phyloP scores from a whole-genome alignment of 2,888 invertebrate genomes.

The Troides oblongomaculatus region DNA sequence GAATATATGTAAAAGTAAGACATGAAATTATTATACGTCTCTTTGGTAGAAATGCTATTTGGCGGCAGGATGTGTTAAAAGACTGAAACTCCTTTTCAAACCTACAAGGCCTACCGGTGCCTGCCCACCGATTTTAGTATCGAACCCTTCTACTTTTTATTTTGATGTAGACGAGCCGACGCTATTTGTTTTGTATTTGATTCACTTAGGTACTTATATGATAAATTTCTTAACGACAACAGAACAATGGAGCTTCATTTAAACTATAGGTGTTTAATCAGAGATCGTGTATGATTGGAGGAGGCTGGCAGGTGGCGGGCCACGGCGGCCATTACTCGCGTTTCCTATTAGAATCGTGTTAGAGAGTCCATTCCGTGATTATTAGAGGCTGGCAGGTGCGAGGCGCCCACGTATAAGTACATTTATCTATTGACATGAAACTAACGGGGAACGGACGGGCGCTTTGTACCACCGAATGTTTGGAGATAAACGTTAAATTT shows the following conservation, averaged over 20 bases:
- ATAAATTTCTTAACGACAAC: slow-evolving; percentile 25
- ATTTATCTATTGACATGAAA: slow-evolving; percentile 54
- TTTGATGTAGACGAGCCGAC: not conserved
- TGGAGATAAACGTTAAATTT: slow-evolving; percentile 14
- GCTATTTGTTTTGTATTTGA: slow-evolving; percentile 13
- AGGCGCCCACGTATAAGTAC: slow-evolving; percentile 48
- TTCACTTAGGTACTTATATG: slow-evolving; percentile 13
- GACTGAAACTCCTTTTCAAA: no score
- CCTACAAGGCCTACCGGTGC: no score
- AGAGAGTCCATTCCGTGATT: slow-evolving; percentile 65
- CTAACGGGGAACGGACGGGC: slow-evolving; percentile 49
- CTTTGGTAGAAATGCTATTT: no score
- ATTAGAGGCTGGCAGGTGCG: slow-evolving; percentile 67
- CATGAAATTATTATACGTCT: no score
- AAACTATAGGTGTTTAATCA: slow-evolving; percentile 30
- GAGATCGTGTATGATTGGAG: slow-evolving; percentile 45
- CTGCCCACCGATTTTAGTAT: no score
- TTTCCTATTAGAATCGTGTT: slow-evolving; percentile 75
- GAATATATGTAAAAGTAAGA: no score
- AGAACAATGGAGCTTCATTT: slow-evolving; percentile 29
- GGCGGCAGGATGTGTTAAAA: no score
- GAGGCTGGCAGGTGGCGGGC: slow-evolving; percentile 49
- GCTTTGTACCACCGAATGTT: slow-evolving; percentile 28
- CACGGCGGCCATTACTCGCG: slow-evolving; percentile 46
- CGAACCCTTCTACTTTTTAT: not conserved